Evolutionary conservation across 2,888 invertebrate species (phyloP).

Genomic region (Brachyptera putata): DNA sequence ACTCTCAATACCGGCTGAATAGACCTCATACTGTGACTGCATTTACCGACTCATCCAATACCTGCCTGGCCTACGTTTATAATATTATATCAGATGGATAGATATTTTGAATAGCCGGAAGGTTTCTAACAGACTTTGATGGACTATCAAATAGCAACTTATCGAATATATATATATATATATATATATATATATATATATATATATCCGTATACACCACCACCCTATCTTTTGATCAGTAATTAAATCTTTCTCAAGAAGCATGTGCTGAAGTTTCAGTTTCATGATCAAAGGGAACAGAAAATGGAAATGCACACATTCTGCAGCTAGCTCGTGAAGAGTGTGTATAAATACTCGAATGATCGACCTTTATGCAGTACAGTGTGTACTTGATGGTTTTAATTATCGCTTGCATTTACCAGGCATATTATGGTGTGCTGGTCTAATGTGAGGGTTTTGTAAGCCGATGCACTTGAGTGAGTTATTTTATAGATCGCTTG

Average conservation of each 20-base stretch:
- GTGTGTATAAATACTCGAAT: too few species aligned
- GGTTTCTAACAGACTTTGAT: constrained; percentile 11
- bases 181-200: too few species aligned
- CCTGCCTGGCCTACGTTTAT: constrained; percentile 16
- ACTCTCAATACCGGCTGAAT: neutral
- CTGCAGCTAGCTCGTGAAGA: too few species aligned
- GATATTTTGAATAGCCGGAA: constrained; percentile 10
- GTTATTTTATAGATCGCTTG: too few species aligned
- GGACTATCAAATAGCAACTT: constrained; percentile 14
- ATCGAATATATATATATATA: neutral
- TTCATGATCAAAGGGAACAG: constrained; percentile 17
- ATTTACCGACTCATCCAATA: constrained; percentile 20
- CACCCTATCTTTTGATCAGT: constrained; percentile 19
- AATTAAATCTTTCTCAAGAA: constrained; percentile 20
- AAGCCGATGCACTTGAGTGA: too few species aligned
- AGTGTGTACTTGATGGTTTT: too few species aligned
- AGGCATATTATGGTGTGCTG: too few species aligned
- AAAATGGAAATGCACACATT: constrained; percentile 12
- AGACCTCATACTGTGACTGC: constrained; percentile 13
- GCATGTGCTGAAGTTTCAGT: constrained; percentile 19
- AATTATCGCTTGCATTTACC: too few species aligned
- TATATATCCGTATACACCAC: constrained; percentile 4
- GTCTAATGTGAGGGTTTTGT: too few species aligned
- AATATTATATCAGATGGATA: constrained; percentile 1
- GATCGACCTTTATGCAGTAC: too few species aligned